Evolutionary conservation across 2,113 vertebrate species (phyloP).

Genomic region (Tylochromis polylepis): DNA sequence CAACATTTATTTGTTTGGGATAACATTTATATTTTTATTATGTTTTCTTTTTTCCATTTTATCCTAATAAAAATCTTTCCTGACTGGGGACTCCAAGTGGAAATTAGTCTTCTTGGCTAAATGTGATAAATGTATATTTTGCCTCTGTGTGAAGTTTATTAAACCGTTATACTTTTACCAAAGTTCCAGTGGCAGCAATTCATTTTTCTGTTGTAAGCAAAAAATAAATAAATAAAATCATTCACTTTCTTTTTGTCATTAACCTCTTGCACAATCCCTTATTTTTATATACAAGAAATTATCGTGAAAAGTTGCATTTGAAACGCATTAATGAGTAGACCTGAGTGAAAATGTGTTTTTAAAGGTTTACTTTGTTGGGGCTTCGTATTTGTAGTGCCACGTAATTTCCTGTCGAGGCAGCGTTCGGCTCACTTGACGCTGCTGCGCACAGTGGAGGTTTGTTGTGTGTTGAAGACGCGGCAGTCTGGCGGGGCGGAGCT

Average conservation of each 20-base stretch:
- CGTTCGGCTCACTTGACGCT: not conserved
- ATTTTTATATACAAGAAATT: not conserved
- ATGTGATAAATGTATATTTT: not conserved
- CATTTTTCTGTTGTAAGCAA: not conserved
- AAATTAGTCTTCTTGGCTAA: not conserved
- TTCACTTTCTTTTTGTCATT: not conserved
- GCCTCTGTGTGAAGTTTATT: not conserved
- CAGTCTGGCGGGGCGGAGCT: slow-evolving; percentile 30
- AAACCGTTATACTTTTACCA: not conserved
- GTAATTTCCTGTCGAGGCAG: not conserved
- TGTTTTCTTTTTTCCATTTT: not conserved
- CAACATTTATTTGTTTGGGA: not conserved
- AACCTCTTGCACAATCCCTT: not conserved
- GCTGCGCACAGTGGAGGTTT: not conserved
- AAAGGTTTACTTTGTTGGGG: not conserved
- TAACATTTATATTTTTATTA: not conserved
- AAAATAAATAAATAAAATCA: not conserved
- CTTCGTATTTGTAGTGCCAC: not conserved
- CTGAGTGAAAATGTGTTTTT: not conserved
- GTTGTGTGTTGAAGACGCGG: not conserved
- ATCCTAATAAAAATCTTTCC: not conserved
- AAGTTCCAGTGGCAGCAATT: not conserved
- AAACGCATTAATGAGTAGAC: not conserved
- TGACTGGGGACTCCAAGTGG: not conserved
- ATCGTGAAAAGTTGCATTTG: not conserved